Percentiles rank a stretch among this genome's conserved stretches.
Conservation (phyloP, 92 coral and sea anemone genomes). For the Porites divaricata region DNA sequence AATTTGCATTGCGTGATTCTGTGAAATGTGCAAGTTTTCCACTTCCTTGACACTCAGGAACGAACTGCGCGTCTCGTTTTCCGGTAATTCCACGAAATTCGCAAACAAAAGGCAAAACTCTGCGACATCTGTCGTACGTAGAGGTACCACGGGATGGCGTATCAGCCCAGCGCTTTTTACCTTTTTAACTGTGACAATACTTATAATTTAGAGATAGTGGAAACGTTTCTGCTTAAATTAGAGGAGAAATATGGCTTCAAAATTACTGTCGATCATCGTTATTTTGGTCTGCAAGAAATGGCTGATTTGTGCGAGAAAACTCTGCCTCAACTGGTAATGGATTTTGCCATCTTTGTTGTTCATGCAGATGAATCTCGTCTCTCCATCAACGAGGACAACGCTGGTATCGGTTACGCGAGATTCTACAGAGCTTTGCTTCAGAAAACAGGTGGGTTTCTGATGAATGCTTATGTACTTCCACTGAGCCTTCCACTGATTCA, state of each 20-base stretch:
- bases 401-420: slow-evolving; percentile 55
- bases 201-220: slow-evolving; percentile 12
- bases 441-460: slow-evolving; percentile 28
- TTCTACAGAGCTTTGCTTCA: slow-evolving; percentile 44
- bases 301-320: slow-evolving; percentile 27
- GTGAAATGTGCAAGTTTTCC: too few species aligned
- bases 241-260: not conserved
- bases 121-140: too few species aligned
- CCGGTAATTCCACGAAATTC: too few species aligned
- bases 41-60: too few species aligned
- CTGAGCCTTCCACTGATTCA: too few species aligned
- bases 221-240: slow-evolving; percentile 5
- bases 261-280: slow-evolving; percentile 13
- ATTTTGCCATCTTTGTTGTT: slow-evolving; percentile 63
- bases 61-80: too few species aligned
- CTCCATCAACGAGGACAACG: slow-evolving; percentile 49
- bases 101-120: too few species aligned
- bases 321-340: slow-evolving; percentile 9
- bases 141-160: not conserved
- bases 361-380: slow-evolving; percentile 68
- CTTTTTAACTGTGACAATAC: slow-evolving; percentile 28
- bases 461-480: too few species aligned
- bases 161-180: not conserved
- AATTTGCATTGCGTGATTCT: too few species aligned
- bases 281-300: slow-evolving; percentile 61